Evolutionary conservation across 2,888 invertebrate species (phyloP), one percentile per base, ranked within the genome.

Genomic region (Spodoptera littoralis): DNA sequence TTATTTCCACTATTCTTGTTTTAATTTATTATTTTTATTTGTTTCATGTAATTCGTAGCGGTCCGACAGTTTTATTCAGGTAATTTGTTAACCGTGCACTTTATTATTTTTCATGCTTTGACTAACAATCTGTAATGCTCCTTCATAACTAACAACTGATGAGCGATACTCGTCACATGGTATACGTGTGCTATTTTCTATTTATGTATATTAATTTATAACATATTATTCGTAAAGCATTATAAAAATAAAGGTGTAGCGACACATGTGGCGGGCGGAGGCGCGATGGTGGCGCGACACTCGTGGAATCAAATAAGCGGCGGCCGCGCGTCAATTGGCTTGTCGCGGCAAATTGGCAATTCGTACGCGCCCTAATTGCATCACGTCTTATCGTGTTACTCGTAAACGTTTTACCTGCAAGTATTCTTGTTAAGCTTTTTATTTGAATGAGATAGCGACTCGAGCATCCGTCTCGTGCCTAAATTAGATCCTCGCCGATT

Each of bases 61-160:
- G 94, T 94, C 47, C 93, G 93, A 87, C 93, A 94, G 84, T 87
- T 93, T 83, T 94, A 94, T 84, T 92, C 93, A 93, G 94, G 94
- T 94, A 94, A 92, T 70, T 79, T 50, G 52, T 72, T 4, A 76
- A 56, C 49, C 64, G 43, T 44, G 53, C 49, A 46, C 44, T 54
- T 68, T 53, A 53, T 22, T 46, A n/a, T 74, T 59, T 44, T 24
- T 48, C 44, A 22, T 55, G 46, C 65, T 56, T 36, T 11, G 48
- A 48, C 22, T 48, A 55, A 41, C 24, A 8, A 50, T 50, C 9
- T 27, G 27, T 18, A 18, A 27, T 27, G 27, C 27, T 27, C 27
- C 5, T 4, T 2, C 27, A 27, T 5, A 4, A 36, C 36, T 36
- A 36, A 36, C 36, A 36, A 36, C 2, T 36, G 2, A 36, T 1